Evolutionary conservation across 2,113 vertebrate species (phyloP).

Genomic region (Takifugu flavidus): DNA sequence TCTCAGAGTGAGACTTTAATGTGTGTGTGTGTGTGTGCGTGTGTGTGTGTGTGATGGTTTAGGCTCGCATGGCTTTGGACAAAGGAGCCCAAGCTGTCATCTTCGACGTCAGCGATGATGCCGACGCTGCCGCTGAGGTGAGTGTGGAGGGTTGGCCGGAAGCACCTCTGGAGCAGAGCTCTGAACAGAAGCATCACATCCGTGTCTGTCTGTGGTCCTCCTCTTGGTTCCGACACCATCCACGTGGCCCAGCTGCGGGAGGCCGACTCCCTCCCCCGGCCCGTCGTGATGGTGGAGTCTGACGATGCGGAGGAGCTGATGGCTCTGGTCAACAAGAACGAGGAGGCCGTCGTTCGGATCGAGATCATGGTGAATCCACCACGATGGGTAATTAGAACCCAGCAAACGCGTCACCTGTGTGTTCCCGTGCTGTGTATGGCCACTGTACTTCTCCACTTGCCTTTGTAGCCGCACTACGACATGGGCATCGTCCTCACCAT

Average conservation of each 20-base stretch:
- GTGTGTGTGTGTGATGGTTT: constrained; percentile 27
- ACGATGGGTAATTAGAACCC: constrained; percentile 79
- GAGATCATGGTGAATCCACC: constrained; percentile 80
- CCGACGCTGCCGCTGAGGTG: constrained; percentile 86
- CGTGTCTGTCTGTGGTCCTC: too few species aligned
- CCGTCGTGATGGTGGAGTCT: too few species aligned
- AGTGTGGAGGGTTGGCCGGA: too few species aligned
- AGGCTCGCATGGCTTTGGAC: constrained; percentile 91
- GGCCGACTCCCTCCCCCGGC: too few species aligned
- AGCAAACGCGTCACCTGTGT: too few species aligned
- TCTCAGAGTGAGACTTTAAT: not conserved
- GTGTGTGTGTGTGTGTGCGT: not conserved
- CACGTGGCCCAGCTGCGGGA: too few species aligned
- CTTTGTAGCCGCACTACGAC: constrained; percentile 85
- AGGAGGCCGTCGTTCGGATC: constrained; percentile 89
- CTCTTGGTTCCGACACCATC: too few species aligned
- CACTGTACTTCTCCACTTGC: not conserved
- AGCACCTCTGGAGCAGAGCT: too few species aligned
- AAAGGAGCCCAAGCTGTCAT: constrained; percentile 93
- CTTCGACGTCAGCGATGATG: constrained; percentile 91
- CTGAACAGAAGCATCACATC: too few species aligned
- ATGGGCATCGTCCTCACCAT: constrained; percentile 78
- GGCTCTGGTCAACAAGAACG: constrained; percentile 94
- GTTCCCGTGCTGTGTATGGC: too few species aligned
- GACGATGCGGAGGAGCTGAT: constrained; percentile 70